A percentile compares a stretch with the other conserved stretches of the same genome.
phyloP scores from a whole-genome alignment of 2,797 vertebrate species.

The Cichlasoma orientale region DNA sequence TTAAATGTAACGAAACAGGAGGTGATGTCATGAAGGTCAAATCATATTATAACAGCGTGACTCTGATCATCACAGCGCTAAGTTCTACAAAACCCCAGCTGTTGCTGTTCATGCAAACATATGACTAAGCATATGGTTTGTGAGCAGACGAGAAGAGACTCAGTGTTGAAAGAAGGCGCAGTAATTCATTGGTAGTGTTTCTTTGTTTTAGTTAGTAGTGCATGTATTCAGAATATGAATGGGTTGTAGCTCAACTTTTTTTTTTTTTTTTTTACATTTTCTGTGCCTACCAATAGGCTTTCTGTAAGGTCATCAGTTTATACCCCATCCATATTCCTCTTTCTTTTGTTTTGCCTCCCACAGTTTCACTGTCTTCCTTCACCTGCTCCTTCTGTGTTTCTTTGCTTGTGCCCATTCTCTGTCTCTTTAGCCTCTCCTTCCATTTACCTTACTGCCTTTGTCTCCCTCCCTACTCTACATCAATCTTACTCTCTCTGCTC shows the following conservation, averaged over 20 bases:
- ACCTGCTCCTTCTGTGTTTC: slow-evolving; percentile 4
- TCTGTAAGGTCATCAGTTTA: slow-evolving; percentile 28
- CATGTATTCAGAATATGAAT: neutral
- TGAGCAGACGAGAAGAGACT: neutral
- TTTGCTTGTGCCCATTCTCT: slow-evolving; percentile 8
- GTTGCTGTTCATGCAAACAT: neutral
- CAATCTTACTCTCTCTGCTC: neutral
- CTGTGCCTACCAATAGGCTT: neutral
- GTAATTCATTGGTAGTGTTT: neutral
- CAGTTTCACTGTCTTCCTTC: neutral
- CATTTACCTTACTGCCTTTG: slow-evolving; percentile 33
- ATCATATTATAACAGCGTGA: slow-evolving; percentile 35
- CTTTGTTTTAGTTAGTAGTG: neutral
- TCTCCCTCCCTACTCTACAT: slow-evolving; percentile 1
- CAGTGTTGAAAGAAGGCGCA: neutral
- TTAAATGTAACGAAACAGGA: slow-evolving; percentile 44
- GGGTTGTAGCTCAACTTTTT: neutral
- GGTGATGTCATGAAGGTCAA: slow-evolving; percentile 50
- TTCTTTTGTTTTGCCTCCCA: slow-evolving; percentile 22
- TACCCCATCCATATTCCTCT: slow-evolving; percentile 20
- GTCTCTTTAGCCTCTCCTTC: slow-evolving; percentile 23
- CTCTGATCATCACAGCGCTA: slow-evolving; percentile 39
- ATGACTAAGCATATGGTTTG: neutral
- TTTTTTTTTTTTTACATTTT: neutral
- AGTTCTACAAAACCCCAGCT: slow-evolving; percentile 35